Conservation (phyloP, 2,888 invertebrate genomes). For the Entomobrya proxima region DNA sequence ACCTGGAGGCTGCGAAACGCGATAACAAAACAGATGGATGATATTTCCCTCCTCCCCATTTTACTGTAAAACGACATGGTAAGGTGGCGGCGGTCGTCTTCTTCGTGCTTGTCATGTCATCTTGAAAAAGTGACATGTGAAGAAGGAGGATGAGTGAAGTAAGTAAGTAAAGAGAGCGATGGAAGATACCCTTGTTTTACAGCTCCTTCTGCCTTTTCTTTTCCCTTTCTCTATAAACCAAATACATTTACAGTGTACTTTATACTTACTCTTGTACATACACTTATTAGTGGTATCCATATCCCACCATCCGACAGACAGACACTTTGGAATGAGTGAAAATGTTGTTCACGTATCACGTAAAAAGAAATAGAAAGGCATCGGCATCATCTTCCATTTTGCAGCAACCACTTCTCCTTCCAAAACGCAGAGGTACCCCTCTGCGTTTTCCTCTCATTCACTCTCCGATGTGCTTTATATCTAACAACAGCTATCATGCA, state of each 20-base stretch:
- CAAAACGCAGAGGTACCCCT: neutral
- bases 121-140: conserved; percentile 39
- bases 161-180: conserved; percentile 14
- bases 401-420: neutral
- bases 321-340: conserved; percentile 15
- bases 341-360: conserved; percentile 51
- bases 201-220: neutral
- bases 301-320: neutral
- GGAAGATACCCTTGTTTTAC: neutral
- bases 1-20: conserved; percentile 65
- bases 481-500: conserved; percentile 29
- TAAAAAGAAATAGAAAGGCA: conserved; percentile 42
- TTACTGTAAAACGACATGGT: neutral
- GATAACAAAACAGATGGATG: conserved; percentile 64
- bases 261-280: neutral
- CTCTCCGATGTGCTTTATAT: neutral
- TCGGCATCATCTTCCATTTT: conserved; percentile 44
- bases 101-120: conserved; percentile 43
- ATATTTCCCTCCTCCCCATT: conserved; percentile 32
- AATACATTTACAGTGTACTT: neutral
- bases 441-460: neutral
- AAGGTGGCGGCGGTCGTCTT: conserved; percentile 2
- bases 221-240: neutral
- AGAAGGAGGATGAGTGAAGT: neutral
- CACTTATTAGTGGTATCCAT: neutral